These are phyloP conservation scores for Riparia riparia DNA, from an alignment of 2,113 vertebrate genomes.

Conservation along the genomic window DNA sequence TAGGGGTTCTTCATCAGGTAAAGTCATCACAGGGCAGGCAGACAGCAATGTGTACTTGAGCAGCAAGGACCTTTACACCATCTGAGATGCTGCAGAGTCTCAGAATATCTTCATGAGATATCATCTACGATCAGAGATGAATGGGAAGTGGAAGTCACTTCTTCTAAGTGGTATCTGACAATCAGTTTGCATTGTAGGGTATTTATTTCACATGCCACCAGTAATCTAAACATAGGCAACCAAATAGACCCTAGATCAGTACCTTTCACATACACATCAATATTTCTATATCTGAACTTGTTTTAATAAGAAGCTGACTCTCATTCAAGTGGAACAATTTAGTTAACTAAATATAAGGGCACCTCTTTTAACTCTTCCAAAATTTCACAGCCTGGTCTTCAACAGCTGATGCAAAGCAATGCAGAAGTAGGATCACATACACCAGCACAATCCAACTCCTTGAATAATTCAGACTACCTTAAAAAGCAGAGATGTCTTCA, in stretches of 20 bases:
- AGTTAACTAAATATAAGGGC: not conserved
- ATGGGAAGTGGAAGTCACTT: not conserved
- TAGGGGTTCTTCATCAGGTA: not conserved
- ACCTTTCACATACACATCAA: not conserved
- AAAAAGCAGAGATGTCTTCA: not conserved
- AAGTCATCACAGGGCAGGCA: not conserved
- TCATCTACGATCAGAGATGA: accelerated
- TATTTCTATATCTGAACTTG: not conserved
- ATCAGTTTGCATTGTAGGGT: no score
- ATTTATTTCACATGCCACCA: not conserved
- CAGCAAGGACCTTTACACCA: not conserved
- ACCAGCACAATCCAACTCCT: not conserved
- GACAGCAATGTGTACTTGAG: not conserved
- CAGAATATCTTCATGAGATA: not conserved
- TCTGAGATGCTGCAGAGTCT: not conserved
- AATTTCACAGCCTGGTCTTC: not conserved
- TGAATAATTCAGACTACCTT: not conserved
- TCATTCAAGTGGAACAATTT: not conserved
- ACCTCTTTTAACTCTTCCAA: not conserved
- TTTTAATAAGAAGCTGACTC: not conserved
- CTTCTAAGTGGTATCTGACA: not conserved
- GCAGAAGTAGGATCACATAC: not conserved
- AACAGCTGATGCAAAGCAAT: not conserved
- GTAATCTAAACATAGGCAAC: not conserved
- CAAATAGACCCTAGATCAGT: not conserved